Evolutionary conservation across 2,888 invertebrate genomes (phyloP).

Genomic region (Apantesis nais): DNA sequence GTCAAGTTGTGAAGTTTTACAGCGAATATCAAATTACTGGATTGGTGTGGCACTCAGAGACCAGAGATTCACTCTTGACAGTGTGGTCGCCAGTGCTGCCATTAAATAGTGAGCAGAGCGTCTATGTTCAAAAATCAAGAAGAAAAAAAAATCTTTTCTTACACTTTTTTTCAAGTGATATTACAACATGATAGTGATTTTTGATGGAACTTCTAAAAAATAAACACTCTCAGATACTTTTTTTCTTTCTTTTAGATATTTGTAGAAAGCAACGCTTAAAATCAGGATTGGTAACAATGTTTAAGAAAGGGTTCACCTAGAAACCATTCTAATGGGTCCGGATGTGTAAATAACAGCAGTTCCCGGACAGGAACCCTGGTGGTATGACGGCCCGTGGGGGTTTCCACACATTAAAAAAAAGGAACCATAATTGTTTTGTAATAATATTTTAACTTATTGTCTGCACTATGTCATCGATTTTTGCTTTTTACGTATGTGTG

Average conservation of each 20-base stretch:
- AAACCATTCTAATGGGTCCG: too few species aligned
- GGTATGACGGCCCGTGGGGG: too few species aligned
- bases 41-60: not conserved
- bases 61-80: not conserved
- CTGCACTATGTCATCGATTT: conserved; percentile 1
- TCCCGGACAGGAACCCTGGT: too few species aligned
- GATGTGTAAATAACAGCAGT: too few species aligned
- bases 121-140: not conserved
- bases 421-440: too few species aligned
- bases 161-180: not conserved
- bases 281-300: too few species aligned
- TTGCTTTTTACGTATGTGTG: not conserved
- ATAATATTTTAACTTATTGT: not conserved
- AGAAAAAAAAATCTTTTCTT: not conserved
- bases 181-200: not conserved
- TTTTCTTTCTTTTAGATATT: too few species aligned
- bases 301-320: too few species aligned
- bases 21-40: not conserved
- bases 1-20: not conserved
- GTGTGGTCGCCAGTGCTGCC: not conserved
- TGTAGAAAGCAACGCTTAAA: too few species aligned
- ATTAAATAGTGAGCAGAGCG: not conserved
- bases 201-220: too few species aligned
- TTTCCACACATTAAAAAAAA: too few species aligned
- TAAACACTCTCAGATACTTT: too few species aligned